Evolutionary conservation across 2,888 invertebrate genomes (phyloP).

Genomic region (Lochmaea crataegi): DNA sequence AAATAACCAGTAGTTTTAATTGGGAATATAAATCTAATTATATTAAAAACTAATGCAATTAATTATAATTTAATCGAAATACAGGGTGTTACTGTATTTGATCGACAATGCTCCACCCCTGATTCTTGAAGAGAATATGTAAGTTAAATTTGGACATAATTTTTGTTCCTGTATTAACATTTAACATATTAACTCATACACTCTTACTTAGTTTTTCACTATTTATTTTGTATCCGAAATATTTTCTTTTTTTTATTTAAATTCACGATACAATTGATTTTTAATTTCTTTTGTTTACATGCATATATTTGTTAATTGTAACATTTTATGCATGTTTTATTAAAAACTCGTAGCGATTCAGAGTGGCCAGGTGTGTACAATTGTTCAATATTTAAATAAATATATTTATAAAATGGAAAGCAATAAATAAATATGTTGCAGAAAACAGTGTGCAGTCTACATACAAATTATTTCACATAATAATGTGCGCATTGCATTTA

Average conservation of each 20-base stretch:
- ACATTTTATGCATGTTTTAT: background rate
- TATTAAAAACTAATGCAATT: no score
- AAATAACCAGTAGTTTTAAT: no score
- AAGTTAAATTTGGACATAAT: no score
- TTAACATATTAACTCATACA: no score
- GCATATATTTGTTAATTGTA: background rate
- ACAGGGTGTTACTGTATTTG: no score
- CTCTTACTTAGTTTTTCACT: no score
- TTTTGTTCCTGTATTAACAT: no score
- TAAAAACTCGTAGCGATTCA: background rate
- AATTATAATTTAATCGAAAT: no score
- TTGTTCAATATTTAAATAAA: conserved; percentile 1
- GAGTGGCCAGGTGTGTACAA: background rate
- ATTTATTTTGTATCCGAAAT: background rate
- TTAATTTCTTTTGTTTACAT: background rate
- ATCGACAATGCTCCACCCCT: no score
- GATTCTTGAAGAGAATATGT: no score
- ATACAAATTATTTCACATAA: background rate
- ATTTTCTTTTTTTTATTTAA: background rate
- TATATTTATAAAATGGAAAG: background rate
- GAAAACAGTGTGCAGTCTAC: background rate
- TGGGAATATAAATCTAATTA: no score
- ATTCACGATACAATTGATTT: background rate
- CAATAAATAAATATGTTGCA: background rate
- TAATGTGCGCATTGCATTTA: background rate